Evolutionary conservation across 2,113 vertebrate genomes (phyloP).

Genomic region (Promerops cafer): DNA sequence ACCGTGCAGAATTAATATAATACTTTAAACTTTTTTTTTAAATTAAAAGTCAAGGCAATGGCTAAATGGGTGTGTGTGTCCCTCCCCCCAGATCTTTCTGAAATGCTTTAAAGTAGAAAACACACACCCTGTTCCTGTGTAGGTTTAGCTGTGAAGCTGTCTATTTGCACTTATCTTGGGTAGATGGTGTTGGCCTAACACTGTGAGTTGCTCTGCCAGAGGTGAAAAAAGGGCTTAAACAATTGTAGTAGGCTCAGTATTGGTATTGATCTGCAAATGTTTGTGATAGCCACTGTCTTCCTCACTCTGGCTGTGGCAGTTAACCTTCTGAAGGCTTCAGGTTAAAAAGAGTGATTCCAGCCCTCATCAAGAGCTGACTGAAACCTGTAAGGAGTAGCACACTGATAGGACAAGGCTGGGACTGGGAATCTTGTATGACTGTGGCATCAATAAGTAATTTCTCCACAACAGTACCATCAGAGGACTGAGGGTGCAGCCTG

Average conservation of each 20-base stretch:
- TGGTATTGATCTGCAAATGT: neutral
- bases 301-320: neutral
- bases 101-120: neutral
- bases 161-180: neutral
- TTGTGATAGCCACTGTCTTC: neutral
- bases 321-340: neutral
- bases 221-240: neutral
- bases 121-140: neutral
- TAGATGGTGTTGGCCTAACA: neutral
- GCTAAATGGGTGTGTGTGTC: neutral
- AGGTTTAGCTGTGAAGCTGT: neutral
- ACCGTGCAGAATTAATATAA: neutral
- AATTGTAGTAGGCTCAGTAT: neutral
- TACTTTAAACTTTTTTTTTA: neutral
- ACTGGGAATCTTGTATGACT: neutral
- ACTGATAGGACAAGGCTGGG: neutral
- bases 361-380: neutral
- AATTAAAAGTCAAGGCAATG: neutral
- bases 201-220: neutral
- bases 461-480: neutral
- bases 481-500: neutral
- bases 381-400: neutral
- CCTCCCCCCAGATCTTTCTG: neutral
- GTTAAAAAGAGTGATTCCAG: neutral
- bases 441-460: neutral